phyloP scores from a whole-genome alignment of 2,797 vertebrate genomes.

The Oreochromis mossambicus region DNA sequence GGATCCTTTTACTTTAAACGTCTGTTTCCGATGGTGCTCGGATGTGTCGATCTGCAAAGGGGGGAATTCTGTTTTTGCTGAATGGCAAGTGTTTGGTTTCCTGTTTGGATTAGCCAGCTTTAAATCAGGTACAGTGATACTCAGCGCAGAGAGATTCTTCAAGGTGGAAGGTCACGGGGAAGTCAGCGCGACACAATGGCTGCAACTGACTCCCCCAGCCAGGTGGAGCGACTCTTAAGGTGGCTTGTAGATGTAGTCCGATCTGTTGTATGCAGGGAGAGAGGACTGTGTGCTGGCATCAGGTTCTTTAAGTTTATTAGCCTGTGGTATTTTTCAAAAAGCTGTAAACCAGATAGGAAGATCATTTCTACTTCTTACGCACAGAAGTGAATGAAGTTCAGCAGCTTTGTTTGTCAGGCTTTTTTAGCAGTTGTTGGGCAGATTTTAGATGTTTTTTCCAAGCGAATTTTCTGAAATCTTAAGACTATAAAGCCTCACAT shows the following conservation, averaged over 20 bases:
- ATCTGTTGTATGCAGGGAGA: background rate
- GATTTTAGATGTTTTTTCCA: background rate
- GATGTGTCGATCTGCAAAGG: conserved; percentile 6
- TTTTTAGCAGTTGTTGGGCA: background rate
- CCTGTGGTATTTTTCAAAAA: background rate
- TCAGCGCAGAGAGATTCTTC: conserved; percentile 14
- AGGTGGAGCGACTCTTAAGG: background rate
- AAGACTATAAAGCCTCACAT: rapidly evolving
- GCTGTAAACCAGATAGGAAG: background rate
- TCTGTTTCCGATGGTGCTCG: background rate
- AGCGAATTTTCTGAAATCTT: background rate
- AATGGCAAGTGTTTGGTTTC: conserved; percentile 65
- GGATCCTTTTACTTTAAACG: background rate
- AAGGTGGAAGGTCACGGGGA: conserved; percentile 52
- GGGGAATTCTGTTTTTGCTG: conserved; percentile 55
- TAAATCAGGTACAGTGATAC: conserved; percentile 58
- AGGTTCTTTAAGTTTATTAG: rapidly evolving
- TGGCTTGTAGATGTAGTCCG: background rate
- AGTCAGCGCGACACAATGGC: conserved; percentile 5
- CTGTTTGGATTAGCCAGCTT: conserved; percentile 56
- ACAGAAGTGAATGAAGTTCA: background rate
- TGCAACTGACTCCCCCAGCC: conserved; percentile 5
- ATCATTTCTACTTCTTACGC: background rate
- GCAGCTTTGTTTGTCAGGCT: background rate
- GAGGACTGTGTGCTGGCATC: background rate